Evolutionary conservation across 2,113 vertebrate species (phyloP), one percentile per base, ranked within the genome.

Genomic region (Catharus bicknelli): DNA sequence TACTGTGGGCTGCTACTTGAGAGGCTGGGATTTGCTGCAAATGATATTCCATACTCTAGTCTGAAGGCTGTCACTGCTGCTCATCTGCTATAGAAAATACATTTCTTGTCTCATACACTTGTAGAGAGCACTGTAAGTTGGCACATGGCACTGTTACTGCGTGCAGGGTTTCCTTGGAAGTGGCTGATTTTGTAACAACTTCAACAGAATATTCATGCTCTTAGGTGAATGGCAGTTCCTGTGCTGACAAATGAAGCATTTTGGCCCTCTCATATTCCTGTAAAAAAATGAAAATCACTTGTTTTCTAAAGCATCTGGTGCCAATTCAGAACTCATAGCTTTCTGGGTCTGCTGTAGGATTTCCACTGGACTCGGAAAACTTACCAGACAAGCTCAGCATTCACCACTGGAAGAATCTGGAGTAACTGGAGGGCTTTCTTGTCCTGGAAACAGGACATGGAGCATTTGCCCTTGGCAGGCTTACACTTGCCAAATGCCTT

Each of bases 341-440:
- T 90, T 84, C 95, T 92, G 53, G 83, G 92, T 95, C 90, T 95
- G 69, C 61, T 70, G 30, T n/a, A 88, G 86, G 88, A 64, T 94
- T 95, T 96, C 61, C 48, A 84, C 53, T 75, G 69, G 61, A 48
- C 76, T 93, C 0, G 2, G 94, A 92, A 95, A 88, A 90, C 90
- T 93, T 82, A 86, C 40, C 90, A 88, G 84, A 94, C 94, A 93
- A 96, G 90, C 82, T 95, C 67, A 57, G 90, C 79, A 90, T 95
- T 96, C 94, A 94, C 79, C 27, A 16, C 47, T 93, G 83, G 78
- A 83, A 76, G 50, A 83, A 77, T 63, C 63, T 87, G 70, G 76
- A 57, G 72, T 86, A 67, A 90, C 94, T 81, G 91, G 75, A 94
- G 68, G 90, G 85, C 90, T 94, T 91, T 84, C 75, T 90, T 94